phyloP scores from a whole-genome alignment of 30 jellyfish, hydroid and myxozoan genomes.

The Catostylus mosaicus region DNA sequence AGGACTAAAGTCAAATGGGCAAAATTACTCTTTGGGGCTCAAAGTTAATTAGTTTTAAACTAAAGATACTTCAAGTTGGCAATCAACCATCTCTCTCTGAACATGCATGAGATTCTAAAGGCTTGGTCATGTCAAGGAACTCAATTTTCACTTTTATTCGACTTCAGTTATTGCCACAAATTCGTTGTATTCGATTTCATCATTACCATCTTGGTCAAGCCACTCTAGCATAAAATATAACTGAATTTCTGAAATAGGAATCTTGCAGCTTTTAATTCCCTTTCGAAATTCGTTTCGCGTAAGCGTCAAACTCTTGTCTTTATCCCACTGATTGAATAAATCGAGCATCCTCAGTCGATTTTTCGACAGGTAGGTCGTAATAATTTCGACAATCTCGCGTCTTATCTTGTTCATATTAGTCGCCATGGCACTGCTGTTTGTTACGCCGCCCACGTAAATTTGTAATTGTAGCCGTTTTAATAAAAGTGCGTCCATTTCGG shows the following conservation, averaged over 20 bases:
- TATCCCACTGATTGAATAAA: constrained; percentile 90
- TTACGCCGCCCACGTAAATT: constrained; percentile 70
- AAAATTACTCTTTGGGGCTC: no score
- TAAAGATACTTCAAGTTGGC: no score
- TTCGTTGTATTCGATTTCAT: constrained; percentile 78
- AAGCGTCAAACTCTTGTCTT: constrained; percentile 79
- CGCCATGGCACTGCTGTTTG: constrained; percentile 55
- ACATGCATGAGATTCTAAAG: no score
- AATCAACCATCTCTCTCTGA: no score
- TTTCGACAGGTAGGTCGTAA: constrained; percentile 62
- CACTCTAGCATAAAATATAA: constrained; percentile 70
- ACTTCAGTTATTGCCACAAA: constrained; percentile 83
- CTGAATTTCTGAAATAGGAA: constrained; percentile 79
- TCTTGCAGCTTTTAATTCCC: constrained; percentile 70
- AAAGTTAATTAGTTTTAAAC: no score
- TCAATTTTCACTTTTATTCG: constrained; percentile 30
- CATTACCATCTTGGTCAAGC: constrained; percentile 87
- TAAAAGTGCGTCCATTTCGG: constrained; percentile 58
- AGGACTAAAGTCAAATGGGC: no score
- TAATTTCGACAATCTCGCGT: constrained; percentile 66
- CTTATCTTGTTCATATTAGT: constrained; percentile 62
- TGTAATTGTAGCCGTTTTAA: constrained; percentile 18
- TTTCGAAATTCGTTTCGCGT: constrained; percentile 74
- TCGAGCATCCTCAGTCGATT: constrained; percentile 88
- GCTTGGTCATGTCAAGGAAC: no score